Percentiles rank a stretch among this genome's conserved stretches.
These are phyloP conservation scores for Chamaea fasciata DNA, from an alignment of 2,113 vertebrate genomes.

Conservation along the genomic window DNA sequence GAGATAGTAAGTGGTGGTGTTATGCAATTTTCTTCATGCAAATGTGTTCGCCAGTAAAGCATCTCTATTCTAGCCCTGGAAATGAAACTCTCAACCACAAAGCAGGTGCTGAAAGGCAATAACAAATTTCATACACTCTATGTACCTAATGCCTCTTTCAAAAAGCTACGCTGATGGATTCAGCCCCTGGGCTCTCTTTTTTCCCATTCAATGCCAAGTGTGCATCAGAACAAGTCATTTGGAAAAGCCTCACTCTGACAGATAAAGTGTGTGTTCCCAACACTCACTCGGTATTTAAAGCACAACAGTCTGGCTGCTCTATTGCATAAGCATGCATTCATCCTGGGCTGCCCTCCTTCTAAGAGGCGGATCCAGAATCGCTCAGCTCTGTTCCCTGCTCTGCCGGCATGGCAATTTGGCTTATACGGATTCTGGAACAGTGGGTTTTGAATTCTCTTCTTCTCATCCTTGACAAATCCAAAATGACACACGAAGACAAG, in stretches of 20 bases:
- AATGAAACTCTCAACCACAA: background rate
- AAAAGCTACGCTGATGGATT: accelerated
- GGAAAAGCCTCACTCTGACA: background rate
- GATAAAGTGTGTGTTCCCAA: background rate
- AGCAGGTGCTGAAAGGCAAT: background rate
- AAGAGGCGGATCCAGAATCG: background rate
- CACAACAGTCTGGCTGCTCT: background rate
- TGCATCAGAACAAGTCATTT: background rate
- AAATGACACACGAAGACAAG: background rate
- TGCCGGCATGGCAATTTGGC: background rate
- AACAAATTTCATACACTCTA: background rate
- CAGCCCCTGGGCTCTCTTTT: background rate
- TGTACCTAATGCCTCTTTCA: background rate
- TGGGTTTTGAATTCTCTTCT: background rate
- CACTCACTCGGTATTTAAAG: background rate
- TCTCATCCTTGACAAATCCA: background rate
- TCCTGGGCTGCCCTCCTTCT: background rate
- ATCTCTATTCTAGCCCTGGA: background rate
- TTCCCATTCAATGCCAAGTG: background rate
- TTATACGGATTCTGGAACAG: background rate
- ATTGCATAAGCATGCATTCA: background rate
- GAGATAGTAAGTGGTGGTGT: background rate
- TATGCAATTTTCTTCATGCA: background rate
- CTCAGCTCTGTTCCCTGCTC: background rate
- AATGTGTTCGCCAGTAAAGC: background rate